phyloP scores from a whole-genome alignment of 2,888 invertebrate genomes.

The Sphinx pinastri region DNA sequence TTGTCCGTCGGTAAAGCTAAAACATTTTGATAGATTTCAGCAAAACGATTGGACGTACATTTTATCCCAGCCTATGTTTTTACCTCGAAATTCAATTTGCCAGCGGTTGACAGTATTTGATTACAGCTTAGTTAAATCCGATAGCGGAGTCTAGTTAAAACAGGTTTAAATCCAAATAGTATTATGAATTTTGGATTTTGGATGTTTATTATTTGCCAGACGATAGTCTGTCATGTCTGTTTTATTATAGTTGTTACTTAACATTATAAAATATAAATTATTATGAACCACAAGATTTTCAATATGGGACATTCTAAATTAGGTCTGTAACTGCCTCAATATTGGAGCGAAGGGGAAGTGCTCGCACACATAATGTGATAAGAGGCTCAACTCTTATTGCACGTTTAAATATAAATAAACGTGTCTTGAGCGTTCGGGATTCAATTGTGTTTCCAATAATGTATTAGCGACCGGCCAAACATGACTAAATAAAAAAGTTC shows the following conservation, averaged over 20 bases:
- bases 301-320: not conserved
- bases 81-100: slow-evolving; percentile 21
- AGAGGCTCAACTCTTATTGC: too few relatives aligned
- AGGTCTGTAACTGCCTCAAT: too few relatives aligned
- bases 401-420: too few relatives aligned
- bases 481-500: not conserved
- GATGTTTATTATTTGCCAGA: not conserved
- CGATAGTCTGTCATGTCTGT: too few relatives aligned
- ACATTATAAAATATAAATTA: too few relatives aligned
- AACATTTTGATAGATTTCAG: not conserved
- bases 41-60: not conserved
- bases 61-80: slow-evolving; percentile 17
- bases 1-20: slow-evolving; percentile 11
- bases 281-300: not conserved
- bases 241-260: too few relatives aligned
- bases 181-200: not conserved
- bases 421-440: too few relatives aligned
- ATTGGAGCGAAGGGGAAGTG: too few relatives aligned
- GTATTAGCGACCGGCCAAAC: not conserved
- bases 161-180: not conserved
- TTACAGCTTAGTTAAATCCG: slow-evolving; percentile 9
- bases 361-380: too few relatives aligned
- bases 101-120: slow-evolving; percentile 20
- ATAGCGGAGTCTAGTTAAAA: slow-evolving; percentile 13
- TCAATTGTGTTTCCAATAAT: too few relatives aligned